Evolutionary conservation across 2,888 invertebrate genomes (phyloP), one percentile per base, ranked within the genome.

Genomic region (Rhagonycha fulva): DNA sequence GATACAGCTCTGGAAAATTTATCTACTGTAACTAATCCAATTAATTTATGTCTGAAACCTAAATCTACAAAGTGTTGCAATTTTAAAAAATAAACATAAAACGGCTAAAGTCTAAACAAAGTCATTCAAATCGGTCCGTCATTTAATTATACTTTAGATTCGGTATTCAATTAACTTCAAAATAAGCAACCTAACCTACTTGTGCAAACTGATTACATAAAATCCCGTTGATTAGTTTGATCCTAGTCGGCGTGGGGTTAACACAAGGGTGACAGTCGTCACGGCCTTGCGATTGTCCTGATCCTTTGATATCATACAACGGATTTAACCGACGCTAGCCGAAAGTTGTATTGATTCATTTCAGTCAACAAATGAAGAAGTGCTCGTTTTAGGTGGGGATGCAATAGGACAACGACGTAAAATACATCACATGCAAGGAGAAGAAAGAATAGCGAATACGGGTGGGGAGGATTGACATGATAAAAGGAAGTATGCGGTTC

Each of bases 331-430:
- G 86, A 85, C 76, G 74, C 68, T 71, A 71, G 72, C 84, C 86
- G 86, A 86, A 82, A 82, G 77, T 78, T 81, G 85, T 86, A 86
- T 86, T 86, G 86, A 86, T 86, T 86, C 83, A 80, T 79, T 78
- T 24, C 68, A 78, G 78, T 78, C 78, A 85, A 86, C 86, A 87
- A 87, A 87, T 87, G 87, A 87, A 86, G 87, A 87, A 86, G 84
- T 84, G 83, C 82, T 80, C 80, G 81, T 78, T 81, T 79, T 76
- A 80, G 80, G 77, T 77, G 82, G 83, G 82, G 84, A 80, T 81
- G 76, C 76, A 80, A 80, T 79, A 81, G 77, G 82, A 84, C 82
- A 82, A 81, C 82, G 83, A 84, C 80, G 83, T 81, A 81, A 82
- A 74, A 81, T 80, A 79, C 79, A 76, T 74, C 60, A 61, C 28